A percentile compares a stretch with the other conserved stretches of the same genome.
Conservation (phyloP, 2,113 vertebrate genomes). For the Cranoglanis bouderius region DNA sequence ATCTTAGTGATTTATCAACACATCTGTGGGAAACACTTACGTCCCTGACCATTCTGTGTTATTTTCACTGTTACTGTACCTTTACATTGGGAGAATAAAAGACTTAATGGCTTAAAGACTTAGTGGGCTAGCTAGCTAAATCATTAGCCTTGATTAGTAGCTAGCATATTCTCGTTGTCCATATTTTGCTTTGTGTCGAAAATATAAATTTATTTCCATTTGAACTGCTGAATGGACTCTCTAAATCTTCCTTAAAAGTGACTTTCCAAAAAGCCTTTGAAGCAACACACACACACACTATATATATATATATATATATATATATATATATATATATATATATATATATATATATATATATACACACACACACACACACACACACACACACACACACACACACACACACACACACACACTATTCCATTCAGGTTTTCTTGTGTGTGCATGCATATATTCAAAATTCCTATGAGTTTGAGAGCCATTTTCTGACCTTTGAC, state of each 20-base stretch:
- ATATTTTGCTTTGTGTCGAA: not conserved
- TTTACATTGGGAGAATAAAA: not conserved
- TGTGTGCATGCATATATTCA: not conserved
- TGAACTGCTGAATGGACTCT: not conserved
- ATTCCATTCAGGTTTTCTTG: not conserved
- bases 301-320: too few relatives aligned
- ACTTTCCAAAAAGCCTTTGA: not conserved
- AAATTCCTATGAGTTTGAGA: not conserved
- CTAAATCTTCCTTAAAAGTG: not conserved
- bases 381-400: too few relatives aligned
- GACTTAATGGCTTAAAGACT: too few relatives aligned
- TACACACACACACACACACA: too few relatives aligned
- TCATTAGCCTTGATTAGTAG: not conserved
- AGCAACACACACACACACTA: slow-evolving; percentile 3
- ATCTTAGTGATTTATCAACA: not conserved
- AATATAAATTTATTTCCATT: not conserved
- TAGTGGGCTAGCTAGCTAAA: not conserved
- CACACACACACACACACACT: not conserved
- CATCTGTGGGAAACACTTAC: not conserved
- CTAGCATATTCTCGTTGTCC: not conserved
- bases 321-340: too few relatives aligned
- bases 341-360: too few relatives aligned
- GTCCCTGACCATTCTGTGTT: not conserved
- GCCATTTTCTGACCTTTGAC: slow-evolving; percentile 11
- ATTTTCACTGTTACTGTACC: not conserved